Evolutionary conservation across 2,888 invertebrate genomes (phyloP).

Genomic region (Phengaris alcon): DNA sequence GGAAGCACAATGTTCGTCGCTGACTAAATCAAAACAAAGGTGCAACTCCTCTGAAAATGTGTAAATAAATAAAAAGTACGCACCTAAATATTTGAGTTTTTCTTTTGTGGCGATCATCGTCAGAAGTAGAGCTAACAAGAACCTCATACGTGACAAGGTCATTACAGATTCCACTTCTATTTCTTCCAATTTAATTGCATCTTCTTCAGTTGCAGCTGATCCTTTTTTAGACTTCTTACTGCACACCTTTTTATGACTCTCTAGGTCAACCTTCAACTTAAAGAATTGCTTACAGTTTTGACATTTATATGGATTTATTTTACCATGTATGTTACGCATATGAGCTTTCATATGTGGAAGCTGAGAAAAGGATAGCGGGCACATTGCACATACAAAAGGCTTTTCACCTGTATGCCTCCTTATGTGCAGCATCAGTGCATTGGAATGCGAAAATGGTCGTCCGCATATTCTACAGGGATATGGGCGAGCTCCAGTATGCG

Average conservation of each 20-base stretch:
- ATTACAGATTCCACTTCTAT: slow-evolving; percentile 74
- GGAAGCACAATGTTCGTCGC: slow-evolving; percentile 49
- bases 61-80: slow-evolving; percentile 68
- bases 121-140: slow-evolving; percentile 87
- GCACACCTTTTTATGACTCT: slow-evolving; percentile 76
- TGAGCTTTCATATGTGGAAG: slow-evolving; percentile 93
- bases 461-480: slow-evolving; percentile 90
- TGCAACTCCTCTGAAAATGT: slow-evolving; percentile 54
- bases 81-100: slow-evolving; percentile 87
- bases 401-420: slow-evolving; percentile 92
- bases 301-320: slow-evolving; percentile 88
- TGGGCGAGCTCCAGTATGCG: slow-evolving; percentile 91
- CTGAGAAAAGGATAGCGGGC: slow-evolving; percentile 87
- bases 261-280: slow-evolving; percentile 86
- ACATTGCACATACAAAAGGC: slow-evolving; percentile 86
- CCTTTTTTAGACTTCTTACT: slow-evolving; percentile 2
- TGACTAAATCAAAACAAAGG: slow-evolving; percentile 39
- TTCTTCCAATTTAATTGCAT: slow-evolving; percentile 54
- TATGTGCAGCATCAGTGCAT: slow-evolving; percentile 90
- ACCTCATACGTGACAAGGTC: slow-evolving; percentile 86
- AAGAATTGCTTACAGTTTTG: slow-evolving; percentile 85
- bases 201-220: neutral
- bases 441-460: slow-evolving; percentile 90
- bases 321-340: slow-evolving; percentile 90
- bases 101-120: slow-evolving; percentile 91